Conservation (phyloP, 2,888 invertebrate genomes). For the Thereva unica region DNA sequence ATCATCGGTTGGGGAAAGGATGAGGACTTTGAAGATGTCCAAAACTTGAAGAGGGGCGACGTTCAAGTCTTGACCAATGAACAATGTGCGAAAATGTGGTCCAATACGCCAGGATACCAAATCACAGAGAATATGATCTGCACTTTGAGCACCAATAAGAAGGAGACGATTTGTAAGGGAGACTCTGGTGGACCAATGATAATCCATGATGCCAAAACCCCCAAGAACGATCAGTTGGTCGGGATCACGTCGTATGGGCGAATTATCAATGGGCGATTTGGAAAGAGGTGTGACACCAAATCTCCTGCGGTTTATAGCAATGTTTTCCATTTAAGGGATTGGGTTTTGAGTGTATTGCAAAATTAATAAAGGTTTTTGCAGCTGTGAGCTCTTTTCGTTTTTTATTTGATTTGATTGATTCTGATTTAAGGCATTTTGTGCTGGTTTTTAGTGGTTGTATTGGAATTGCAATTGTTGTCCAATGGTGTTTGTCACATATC, state of each 20-base stretch:
- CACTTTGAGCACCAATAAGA: background rate
- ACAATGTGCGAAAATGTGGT: background rate
- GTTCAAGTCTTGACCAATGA: constrained; percentile 4
- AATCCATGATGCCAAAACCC: constrained; percentile 7
- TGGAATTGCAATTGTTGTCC: no score
- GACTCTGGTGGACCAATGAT: constrained; percentile 27
- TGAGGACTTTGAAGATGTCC: constrained; percentile 11
- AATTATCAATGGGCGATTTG: background rate
- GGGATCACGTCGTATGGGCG: constrained; percentile 15
- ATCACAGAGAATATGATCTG: constrained; percentile 17
- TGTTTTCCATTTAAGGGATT: background rate
- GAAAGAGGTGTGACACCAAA: constrained; percentile 10
- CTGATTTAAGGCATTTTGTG: no score
- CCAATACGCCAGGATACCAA: background rate
- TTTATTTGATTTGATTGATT: no score
- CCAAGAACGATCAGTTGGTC: constrained; percentile 2
- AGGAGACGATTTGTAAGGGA: constrained; percentile 20
- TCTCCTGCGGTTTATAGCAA: constrained; percentile 3
- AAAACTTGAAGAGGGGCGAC: background rate
- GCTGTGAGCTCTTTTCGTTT: no score
- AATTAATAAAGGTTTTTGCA: no score
- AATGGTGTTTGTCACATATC: no score
- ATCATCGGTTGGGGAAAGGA: constrained; percentile 23
- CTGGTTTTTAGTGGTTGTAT: no score
- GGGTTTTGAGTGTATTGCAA: background rate